Base-by-base conservation (phyloP, 1,140 invertebrate species). In the Myzus persicae region DNA sequence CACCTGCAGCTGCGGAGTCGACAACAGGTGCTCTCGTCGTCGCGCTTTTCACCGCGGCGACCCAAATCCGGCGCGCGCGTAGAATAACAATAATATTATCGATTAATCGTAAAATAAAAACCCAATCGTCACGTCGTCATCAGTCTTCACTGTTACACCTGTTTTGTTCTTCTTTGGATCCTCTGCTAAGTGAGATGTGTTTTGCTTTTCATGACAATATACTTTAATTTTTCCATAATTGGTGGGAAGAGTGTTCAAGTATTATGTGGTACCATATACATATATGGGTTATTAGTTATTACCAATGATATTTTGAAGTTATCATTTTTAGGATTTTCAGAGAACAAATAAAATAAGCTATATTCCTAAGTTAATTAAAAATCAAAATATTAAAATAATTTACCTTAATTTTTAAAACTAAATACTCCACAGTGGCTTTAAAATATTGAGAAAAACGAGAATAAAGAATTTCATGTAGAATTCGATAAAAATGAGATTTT, bases 1-100 rank as follows among this genome's bases (percentile, higher is more conserved):
- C 89, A 67, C 89, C 89, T 90, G 89, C 89, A 42, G 51, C 87
- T 36, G 85, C 40, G 42, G 82, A 40, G 82, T 40, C 40, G 84
- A 51, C 31, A 36, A 89, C 89, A 90, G 89, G 89, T 90, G 89
- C 38, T 22, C 2, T 90, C 85, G 87, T n/a, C 44, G 38, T n/a
- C 51, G 89, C 51, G 38, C 89, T 90, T 59, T 90, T 59, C 87
- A 20, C 89, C 51, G 38, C 89, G 51, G 38, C 88, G 22, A 59
- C 40, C 51, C 88, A 26, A 59, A 90, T 59, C 38, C 84, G 84
- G 26, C 26, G 44, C 42, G 31, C 44, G 84, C 11, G 84, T 44
- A 44, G 26, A 48, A 88, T 36, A 88, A 46, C n/a, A 46, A 48
- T 48, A 48, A 88, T 22, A 88, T 8, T 44, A 87, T 44, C 42